phyloP scores from a whole-genome alignment of 1,140 invertebrate species.

The Parasteatoda tepidariorum region DNA sequence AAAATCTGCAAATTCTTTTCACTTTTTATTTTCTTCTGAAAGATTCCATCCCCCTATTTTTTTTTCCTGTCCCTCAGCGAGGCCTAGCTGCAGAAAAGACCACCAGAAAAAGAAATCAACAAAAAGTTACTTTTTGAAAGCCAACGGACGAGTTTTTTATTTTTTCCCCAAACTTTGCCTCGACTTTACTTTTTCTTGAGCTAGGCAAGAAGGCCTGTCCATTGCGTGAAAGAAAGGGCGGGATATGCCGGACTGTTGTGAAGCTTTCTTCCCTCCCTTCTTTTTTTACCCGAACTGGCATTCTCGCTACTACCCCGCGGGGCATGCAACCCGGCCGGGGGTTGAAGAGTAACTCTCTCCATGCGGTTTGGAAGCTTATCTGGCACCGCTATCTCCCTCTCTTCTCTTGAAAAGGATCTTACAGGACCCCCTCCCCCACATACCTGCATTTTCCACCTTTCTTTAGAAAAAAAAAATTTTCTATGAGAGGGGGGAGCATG shows the following conservation, averaged over 20 bases:
- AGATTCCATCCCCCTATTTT: too few relatives aligned
- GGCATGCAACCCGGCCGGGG: not conserved
- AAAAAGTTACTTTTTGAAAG: constrained; percentile 43
- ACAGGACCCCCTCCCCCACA: not conserved
- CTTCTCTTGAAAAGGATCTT: not conserved
- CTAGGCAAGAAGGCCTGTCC: not conserved
- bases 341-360: not conserved
- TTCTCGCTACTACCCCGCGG: not conserved
- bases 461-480: too few relatives aligned
- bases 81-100: too few relatives aligned
- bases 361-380: not conserved
- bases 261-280: not conserved
- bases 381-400: not conserved
- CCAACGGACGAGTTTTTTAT: constrained; percentile 24
- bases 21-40: too few relatives aligned
- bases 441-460: not conserved
- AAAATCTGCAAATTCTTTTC: too few relatives aligned
- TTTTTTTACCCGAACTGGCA: not conserved
- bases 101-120: too few relatives aligned
- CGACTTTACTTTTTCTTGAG: not conserved
- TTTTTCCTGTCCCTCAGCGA: too few relatives aligned
- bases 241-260: constrained; percentile 1
- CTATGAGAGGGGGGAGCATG: too few relatives aligned
- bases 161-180: not conserved
- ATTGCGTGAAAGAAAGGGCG: not conserved